These are phyloP conservation scores for Agrochola lychnidis DNA, from an alignment of 2,888 invertebrate species.

Conservation along the genomic window DNA sequence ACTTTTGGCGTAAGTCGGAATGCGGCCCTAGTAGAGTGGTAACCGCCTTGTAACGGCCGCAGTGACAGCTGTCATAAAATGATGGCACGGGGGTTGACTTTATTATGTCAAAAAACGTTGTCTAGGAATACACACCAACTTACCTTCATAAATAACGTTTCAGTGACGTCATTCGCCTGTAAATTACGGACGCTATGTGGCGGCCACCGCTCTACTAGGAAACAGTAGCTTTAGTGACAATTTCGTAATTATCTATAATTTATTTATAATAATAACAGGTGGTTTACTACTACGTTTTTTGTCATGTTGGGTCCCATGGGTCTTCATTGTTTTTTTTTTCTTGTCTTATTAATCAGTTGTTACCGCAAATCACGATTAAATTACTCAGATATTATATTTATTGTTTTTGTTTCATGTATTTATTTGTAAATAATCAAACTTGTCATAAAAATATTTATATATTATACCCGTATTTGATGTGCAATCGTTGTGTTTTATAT, in stretches of 20 bases:
- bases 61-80: not conserved
- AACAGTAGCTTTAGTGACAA: not conserved
- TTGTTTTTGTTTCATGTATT: constrained; percentile 16
- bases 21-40: not conserved
- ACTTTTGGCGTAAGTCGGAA: too few relatives aligned
- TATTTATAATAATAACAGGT: not conserved
- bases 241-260: constrained; percentile 20
- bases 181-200: not conserved
- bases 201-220: not conserved
- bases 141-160: not conserved
- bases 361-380: constrained; percentile 1
- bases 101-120: not conserved
- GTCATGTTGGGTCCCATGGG: not conserved
- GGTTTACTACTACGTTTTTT: not conserved
- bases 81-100: not conserved
- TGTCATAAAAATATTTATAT: constrained; percentile 14
- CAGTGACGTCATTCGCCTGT: not conserved
- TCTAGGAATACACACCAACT: not conserved
- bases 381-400: not conserved
- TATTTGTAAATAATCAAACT: constrained; percentile 40
- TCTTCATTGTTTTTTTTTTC: not conserved
- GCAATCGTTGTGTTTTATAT: not conserved
- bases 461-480: constrained; percentile 23
- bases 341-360: constrained; percentile 4
- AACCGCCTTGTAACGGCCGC: too few relatives aligned